Evolutionary conservation across 2,113 vertebrate genomes (phyloP).

Genomic region (Casuarius casuarius): DNA sequence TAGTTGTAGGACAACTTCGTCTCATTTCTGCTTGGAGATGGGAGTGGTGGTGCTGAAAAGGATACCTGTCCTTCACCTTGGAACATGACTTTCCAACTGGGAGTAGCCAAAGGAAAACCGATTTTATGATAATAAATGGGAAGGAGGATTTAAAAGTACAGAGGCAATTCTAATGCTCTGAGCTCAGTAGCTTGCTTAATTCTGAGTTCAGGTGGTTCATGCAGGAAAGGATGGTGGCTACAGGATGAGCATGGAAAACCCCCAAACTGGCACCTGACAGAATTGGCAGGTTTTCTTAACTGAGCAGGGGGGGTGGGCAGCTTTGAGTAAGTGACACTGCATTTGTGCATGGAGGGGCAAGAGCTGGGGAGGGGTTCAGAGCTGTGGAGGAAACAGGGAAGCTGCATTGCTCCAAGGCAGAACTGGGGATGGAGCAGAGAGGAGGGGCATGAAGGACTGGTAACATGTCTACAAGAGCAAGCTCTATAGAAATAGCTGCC

Average conservation of each 20-base stretch:
- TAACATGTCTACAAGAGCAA: not conserved
- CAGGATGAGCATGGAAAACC: not conserved
- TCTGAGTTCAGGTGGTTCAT: not conserved
- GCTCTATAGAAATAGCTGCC: not conserved
- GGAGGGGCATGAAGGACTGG: not conserved
- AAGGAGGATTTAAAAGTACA: conserved; percentile 27
- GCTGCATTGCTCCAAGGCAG: not conserved
- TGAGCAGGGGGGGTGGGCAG: not conserved
- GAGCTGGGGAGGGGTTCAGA: not conserved
- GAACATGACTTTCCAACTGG: not conserved
- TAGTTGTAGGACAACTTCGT: not conserved
- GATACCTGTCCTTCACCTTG: not conserved
- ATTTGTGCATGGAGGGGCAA: fast-evolving
- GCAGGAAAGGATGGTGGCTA: not conserved
- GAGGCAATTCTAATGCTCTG: not conserved
- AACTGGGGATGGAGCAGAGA: not conserved
- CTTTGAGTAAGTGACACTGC: not conserved
- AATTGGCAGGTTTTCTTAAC: fast-evolving
- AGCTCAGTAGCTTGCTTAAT: not conserved
- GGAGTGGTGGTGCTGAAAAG: conserved; percentile 39
- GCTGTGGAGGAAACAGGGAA: not conserved
- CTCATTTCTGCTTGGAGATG: conserved; percentile 21
- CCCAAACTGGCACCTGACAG: not conserved
- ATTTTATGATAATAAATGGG: not conserved
- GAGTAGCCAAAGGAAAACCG: not conserved